Base-by-base conservation (phyloP, 2,113 vertebrate genomes). In the Nanorana parkeri region DNA sequence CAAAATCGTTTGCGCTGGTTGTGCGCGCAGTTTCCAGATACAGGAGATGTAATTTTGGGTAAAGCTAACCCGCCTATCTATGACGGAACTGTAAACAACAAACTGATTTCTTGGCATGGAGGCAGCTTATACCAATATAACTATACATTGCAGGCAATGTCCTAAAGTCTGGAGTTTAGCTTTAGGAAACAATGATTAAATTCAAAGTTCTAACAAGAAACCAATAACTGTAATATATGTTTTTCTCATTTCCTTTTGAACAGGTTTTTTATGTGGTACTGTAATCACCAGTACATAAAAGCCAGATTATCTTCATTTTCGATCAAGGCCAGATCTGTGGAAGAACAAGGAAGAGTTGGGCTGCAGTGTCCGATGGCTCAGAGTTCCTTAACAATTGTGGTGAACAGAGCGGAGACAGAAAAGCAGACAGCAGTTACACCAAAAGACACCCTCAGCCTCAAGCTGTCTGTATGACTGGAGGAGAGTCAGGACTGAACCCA, bases 271-370 rank as follows among this genome's bases (percentile, higher is more conserved):
- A 86, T 82, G 65, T 85, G 88, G 87, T 92, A 89, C 86, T 84
- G 88, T 83, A 87, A 84, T 86, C 83, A 81, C 23, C 87, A 87
- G 78, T 91, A 92, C 87, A 90, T 74, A 80, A 86, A 89, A 86
- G 93, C 93, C 16, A 86, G 90, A 87, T 93, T 88, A 80, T 94
- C 90, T 89, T 94, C 92, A 85, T 95, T 94, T 89, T 90, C 88
- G 55, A 82, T 92, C 85, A 86, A 81, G 85, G 88, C 86, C 63
- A 86, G 87, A 77, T 83, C 82, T 67, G 78, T 78, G 28, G 88
- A 87, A 66, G 84, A 23, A 83, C 19, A 77, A 29, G 74, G 85
- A 87, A 85, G 87, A 17, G 5, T 68, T 16, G 74, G 86, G 84
- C 85, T 84, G 83, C 79, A 54, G 66, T n/a, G 77, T 86, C 85